Evolutionary conservation across 1,140 invertebrate genomes (phyloP), one percentile per base, ranked within the genome.

Genomic region (Mycetomoellerius zeteki): DNA sequence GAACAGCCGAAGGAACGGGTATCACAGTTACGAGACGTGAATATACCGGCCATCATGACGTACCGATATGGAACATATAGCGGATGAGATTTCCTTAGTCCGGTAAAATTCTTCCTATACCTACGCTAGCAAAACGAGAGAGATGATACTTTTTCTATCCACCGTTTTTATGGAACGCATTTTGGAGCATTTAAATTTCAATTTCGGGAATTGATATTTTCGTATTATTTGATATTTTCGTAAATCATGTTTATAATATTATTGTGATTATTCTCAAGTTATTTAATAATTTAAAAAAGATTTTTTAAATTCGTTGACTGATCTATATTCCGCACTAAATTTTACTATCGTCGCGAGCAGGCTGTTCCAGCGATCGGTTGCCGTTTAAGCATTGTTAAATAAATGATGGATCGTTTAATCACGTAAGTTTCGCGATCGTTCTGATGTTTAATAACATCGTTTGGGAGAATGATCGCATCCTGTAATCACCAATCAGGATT

Each of bases 41-140:
- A 91, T 91, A 90, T 88, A 91, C 65, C 82, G 86, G 81, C 72
- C 58, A 86, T 90, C 82, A 76, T 47, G n/a, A 19, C 71, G 62
- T 80, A 81, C 47, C 86, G 88, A 86, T 90, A 90, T 86, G 19
- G 76, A 86, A 64, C 80, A 58, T 60, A 78, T 7, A 85, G 64
- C 52, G 87, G 81, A 88, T 90, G 71, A 84, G 73, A 90, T 91
- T 91, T 89, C 80, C 90, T 78, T 86, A 69, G 62, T 54, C 27
- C 72, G 50, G 24, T 56, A 12, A 90, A 90, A 90, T 88, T 67
- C 47, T 77, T 86, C 33, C 52, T 30, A 30, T 30, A 19, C 84
- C 60, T 64, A 62, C 14, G 16, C 60, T n/a, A 69, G 37, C 33
- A 60, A 50, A 69, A 69, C 14, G 84, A 43, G 56, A 78, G 21